A percentile compares a stretch with the other conserved stretches of the same genome.
Evolutionary conservation across 35 echinoderm and acorn worm genomes (phyloP).

Genomic region (Lytechinus pictus): DNA sequence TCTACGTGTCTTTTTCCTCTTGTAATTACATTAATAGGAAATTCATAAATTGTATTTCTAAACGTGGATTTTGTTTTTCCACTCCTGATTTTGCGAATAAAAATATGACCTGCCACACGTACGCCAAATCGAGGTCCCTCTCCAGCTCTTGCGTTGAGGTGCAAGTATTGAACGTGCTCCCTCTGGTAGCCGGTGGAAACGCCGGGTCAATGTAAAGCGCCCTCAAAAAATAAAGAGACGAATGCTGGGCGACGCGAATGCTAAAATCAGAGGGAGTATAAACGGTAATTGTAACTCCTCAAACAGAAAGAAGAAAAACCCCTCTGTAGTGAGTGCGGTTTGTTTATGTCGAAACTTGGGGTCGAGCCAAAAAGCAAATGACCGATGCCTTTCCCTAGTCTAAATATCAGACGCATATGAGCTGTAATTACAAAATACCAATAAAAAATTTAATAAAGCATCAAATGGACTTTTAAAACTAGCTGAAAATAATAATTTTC

Average conservation of each 20-base stretch:
- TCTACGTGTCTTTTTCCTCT: neutral
- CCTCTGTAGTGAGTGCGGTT: neutral
- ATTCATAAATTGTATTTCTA: no score
- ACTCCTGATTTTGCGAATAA: no score
- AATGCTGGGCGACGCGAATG: neutral
- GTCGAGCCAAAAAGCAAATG: slow-evolving; percentile 44
- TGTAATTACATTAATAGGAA: neutral
- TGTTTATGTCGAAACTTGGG: slow-evolving; percentile 39
- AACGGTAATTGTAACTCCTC: neutral
- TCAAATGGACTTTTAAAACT: no score
- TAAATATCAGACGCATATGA: neutral
- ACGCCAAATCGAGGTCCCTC: neutral
- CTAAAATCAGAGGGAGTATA: slow-evolving; percentile 20
- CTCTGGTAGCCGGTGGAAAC: neutral
- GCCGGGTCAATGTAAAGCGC: slow-evolving; percentile 18
- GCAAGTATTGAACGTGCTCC: no score
- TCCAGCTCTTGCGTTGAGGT: neutral
- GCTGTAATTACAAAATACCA: neutral
- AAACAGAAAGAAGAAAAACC: neutral
- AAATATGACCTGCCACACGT: neutral
- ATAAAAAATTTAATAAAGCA: no score
- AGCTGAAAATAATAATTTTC: no score
- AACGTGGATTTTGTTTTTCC: no score
- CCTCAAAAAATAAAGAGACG: neutral
- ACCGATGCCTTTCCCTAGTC: neutral